A percentile compares a stretch with the other conserved stretches of the same genome.
phyloP scores from a whole-genome alignment of 2,113 vertebrate species.

The Scytalopus superciliaris region DNA sequence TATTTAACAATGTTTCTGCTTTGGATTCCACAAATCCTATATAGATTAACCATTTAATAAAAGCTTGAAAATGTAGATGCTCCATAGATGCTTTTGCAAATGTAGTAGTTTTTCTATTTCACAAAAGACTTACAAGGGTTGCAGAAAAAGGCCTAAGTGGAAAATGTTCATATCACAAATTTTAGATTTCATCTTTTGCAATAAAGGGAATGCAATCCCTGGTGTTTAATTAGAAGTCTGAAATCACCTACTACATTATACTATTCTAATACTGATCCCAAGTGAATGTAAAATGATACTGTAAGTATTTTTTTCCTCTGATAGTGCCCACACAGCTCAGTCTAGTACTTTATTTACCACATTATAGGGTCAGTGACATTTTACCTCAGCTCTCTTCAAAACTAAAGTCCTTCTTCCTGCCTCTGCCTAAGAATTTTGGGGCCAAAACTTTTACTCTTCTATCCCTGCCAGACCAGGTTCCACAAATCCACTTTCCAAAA shows the following conservation, averaged over 20 bases:
- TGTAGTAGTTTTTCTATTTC: not conserved
- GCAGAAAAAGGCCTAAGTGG: not conserved
- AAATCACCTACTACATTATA: constrained; percentile 43
- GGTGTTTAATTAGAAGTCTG: constrained; percentile 55
- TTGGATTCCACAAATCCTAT: not conserved
- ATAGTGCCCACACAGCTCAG: not conserved
- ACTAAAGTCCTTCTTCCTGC: not conserved
- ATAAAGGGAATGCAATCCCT: not conserved
- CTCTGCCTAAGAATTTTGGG: not conserved
- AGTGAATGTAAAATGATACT: not conserved
- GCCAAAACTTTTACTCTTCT: constrained; percentile 14
- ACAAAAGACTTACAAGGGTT: not conserved
- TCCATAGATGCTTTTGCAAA: not conserved
- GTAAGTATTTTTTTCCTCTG: not conserved
- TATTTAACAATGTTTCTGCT: not conserved
- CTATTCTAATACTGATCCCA: constrained; percentile 14
- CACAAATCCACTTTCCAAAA: not conserved
- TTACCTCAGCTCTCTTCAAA: constrained; percentile 44
- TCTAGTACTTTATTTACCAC: constrained; percentile 5
- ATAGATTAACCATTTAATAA: not conserved
- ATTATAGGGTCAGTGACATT: constrained; percentile 29
- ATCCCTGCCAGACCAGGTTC: not conserved
- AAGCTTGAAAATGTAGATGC: not conserved
- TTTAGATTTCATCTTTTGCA: constrained; percentile 12
- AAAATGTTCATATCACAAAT: not conserved